phyloP scores from a whole-genome alignment of 2,797 vertebrate genomes.

The Rhodeus uyekii region DNA sequence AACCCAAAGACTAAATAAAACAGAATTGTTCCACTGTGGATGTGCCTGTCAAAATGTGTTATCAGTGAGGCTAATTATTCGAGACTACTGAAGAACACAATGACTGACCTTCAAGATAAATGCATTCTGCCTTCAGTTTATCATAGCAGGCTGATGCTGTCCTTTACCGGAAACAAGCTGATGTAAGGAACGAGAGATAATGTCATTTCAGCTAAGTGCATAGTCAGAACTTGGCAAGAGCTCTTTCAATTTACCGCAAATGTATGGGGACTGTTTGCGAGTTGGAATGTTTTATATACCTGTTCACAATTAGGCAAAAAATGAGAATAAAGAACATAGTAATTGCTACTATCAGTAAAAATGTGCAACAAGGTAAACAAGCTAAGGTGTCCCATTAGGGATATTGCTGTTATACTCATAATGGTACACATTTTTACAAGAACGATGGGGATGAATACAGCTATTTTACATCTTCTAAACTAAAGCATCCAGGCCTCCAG shows the following conservation, averaged over 20 bases:
- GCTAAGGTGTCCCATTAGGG: background rate
- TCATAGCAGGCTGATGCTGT: conserved; percentile 54
- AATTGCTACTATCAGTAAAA: background rate
- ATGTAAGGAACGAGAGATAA: conserved; percentile 62
- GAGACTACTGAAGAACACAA: conserved; percentile 37
- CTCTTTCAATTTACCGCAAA: conserved; percentile 61
- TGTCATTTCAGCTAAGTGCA: conserved; percentile 66
- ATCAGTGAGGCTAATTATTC: conserved; percentile 21
- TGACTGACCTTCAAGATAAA: conserved; percentile 58
- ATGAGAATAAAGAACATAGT: background rate
- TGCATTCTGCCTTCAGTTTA: conserved; percentile 53
- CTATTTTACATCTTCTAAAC: background rate
- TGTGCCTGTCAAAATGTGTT: background rate
- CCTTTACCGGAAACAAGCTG: conserved; percentile 56
- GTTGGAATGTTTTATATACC: conserved; percentile 20
- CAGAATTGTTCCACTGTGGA: no score
- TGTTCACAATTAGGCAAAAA: background rate
- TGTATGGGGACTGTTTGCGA: conserved; percentile 41
- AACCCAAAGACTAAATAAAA: no score
- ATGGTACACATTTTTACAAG: background rate
- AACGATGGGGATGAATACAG: background rate
- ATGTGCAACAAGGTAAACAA: background rate
- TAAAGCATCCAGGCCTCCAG: background rate
- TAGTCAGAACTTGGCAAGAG: conserved; percentile 58
- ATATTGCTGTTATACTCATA: background rate